Evolutionary conservation across 1,140 invertebrate genomes (phyloP).

Genomic region (Papilio polyxenes): DNA sequence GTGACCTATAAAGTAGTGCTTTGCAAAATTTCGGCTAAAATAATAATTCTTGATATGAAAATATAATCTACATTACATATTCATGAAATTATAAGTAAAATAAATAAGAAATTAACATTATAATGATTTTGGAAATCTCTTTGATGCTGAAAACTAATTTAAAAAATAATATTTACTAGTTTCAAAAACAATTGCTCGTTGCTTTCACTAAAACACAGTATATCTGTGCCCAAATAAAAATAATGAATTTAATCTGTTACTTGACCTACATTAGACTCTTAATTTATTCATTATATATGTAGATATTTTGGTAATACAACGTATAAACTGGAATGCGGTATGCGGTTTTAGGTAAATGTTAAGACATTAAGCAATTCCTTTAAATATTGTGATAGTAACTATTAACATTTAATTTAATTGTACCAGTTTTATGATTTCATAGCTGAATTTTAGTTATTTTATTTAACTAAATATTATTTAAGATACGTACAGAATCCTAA

Average conservation of each 20-base stretch:
- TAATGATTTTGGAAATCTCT: too few relatives aligned
- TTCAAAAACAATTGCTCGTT: not conserved
- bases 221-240: not conserved
- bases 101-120: too few relatives aligned
- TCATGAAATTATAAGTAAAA: too few relatives aligned
- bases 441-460: not conserved
- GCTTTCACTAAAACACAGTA: not conserved
- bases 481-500: not conserved
- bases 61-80: not conserved
- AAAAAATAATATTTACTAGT: not conserved
- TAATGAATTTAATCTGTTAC: conserved; percentile 7
- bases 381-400: not conserved
- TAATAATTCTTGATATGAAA: not conserved
- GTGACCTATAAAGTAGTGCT: not conserved
- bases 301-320: not conserved
- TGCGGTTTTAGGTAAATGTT: not conserved
- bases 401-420: conserved; percentile 8
- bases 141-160: too few relatives aligned
- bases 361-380: not conserved
- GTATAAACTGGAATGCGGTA: conserved; percentile 6
- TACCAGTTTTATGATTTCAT: conserved; percentile 11
- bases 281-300: conserved; percentile 6
- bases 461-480: not conserved
- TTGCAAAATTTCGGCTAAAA: not conserved
- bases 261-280: not conserved